Evolutionary conservation across 2,113 vertebrate genomes (phyloP), one percentile per base, ranked within the genome.

Genomic region (Equus przewalskii): DNA sequence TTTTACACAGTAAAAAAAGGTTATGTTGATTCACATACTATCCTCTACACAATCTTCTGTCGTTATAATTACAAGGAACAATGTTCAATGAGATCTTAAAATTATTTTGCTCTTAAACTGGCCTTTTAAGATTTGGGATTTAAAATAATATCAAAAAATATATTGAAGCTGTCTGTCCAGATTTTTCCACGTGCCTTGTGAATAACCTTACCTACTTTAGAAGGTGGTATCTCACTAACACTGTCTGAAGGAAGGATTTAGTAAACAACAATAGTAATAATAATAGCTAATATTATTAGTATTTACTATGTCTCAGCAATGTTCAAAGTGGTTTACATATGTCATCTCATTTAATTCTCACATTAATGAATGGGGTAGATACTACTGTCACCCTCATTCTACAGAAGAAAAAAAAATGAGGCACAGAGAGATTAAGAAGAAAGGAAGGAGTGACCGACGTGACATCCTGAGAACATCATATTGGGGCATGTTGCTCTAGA

Each of bases 11-110:
- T 82, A 46, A 82, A 80, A 93, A 92, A 72, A 26, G 26, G 36
- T 30, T 72, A 14, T 92, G 22, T 92, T 83, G 44, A 54, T 79
- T 65, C 0, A 70, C 26, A 13, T 72, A 49, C 46, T 79, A 24
- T 87, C 26, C 7, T 78, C 28, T 44, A 81, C 1, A 92, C 33
- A 9, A 81, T 7, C 11, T 36, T 86, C 44, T 76, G 15, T 81
- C 33, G 69, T 73, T 94, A 64, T 24, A 84, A 79, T 89, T 49
- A 73, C 36, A 84, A 62, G 54, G 56, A 69, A 76, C 1, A 83
- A 65, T 72, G 7, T 95, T 81, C 65, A 64, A 24, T 7, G 51
- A 4, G 12, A 86, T 94, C 44, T 81, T 89, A 92, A 96, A 85
- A 64, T 81, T 51, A 67, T 62, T 92, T 30, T 86, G 21, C 7